Evolutionary conservation across 2,888 invertebrate species (phyloP).

Genomic region (Phaedon cochleariae): DNA sequence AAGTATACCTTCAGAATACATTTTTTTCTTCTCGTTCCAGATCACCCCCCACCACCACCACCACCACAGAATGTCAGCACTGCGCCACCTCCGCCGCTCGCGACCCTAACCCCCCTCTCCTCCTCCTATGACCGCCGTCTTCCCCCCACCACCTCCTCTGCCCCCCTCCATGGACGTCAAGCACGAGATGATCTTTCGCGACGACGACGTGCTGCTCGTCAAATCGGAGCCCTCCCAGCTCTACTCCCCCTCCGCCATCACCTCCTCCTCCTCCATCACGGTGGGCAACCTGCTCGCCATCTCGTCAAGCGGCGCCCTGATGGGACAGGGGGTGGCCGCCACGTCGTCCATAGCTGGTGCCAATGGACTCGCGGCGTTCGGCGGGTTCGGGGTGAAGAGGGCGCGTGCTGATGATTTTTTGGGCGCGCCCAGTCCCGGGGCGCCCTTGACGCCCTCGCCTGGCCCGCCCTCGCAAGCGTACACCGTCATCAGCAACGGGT

Average conservation of each 20-base stretch:
- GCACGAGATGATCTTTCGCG: slow-evolving; percentile 71
- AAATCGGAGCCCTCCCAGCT: slow-evolving; percentile 63
- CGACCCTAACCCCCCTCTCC: slow-evolving; percentile 46
- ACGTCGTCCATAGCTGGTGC: slow-evolving; percentile 56
- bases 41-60: no score
- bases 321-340: slow-evolving; percentile 50
- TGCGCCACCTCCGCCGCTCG: slow-evolving; percentile 47
- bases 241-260: slow-evolving; percentile 49
- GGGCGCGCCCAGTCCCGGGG: slow-evolving; percentile 69
- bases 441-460: slow-evolving; percentile 74
- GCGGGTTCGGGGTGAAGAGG: slow-evolving; percentile 58
- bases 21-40: slow-evolving; percentile 51
- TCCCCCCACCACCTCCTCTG: slow-evolving; percentile 43
- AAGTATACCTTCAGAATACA: no score
- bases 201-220: slow-evolving; percentile 62
- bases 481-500: slow-evolving; percentile 74
- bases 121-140: slow-evolving; percentile 53
- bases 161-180: slow-evolving; percentile 68
- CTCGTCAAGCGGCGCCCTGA: slow-evolving; percentile 49
- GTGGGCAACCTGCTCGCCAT: slow-evolving; percentile 47
- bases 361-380: slow-evolving; percentile 47
- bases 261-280: slow-evolving; percentile 39
- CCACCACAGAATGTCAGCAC: slow-evolving; percentile 58
- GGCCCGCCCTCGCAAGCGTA: slow-evolving; percentile 66
- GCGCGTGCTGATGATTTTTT: slow-evolving; percentile 70